Evolutionary conservation across 2,113 vertebrate species (phyloP).

Genomic region (Nanorana parkeri): DNA sequence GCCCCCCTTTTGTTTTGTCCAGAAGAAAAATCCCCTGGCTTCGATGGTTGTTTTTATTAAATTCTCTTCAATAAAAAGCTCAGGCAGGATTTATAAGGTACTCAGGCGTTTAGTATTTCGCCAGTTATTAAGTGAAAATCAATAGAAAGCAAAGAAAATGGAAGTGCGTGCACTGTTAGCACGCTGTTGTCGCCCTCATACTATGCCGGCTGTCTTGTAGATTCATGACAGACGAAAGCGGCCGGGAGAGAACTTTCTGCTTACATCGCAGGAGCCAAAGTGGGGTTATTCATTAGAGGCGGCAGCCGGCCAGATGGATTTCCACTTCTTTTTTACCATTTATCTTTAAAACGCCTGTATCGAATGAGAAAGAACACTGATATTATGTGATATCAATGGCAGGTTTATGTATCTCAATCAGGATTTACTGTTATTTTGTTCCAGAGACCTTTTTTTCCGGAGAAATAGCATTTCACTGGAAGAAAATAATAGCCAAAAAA

Average conservation of each 20-base stretch:
- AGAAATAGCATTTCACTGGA: constrained; percentile 92
- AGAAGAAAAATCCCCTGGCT: constrained; percentile 96
- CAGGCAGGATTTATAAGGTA: constrained; percentile 99
- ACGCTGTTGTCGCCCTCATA: constrained; percentile 97
- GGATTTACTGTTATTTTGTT: constrained; percentile 99
- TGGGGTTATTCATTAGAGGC: constrained; percentile 99
- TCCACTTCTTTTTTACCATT: constrained; percentile 98
- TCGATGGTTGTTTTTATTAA: constrained; percentile 98
- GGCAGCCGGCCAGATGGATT: constrained; percentile 98
- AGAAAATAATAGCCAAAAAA: constrained; percentile 87
- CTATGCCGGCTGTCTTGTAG: constrained; percentile 99
- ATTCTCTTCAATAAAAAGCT: constrained; percentile 99
- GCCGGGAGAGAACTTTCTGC: constrained; percentile 97
- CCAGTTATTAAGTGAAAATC: constrained; percentile 99
- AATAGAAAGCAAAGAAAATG: constrained; percentile 99
- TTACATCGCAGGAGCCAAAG: constrained; percentile 99
- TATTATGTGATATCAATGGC: constrained; percentile 99
- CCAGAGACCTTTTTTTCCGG: constrained; percentile 96
- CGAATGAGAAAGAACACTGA: constrained; percentile 97
- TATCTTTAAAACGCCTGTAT: constrained; percentile 96
- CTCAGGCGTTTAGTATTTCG: constrained; percentile 99
- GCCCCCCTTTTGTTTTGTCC: constrained; percentile 75
- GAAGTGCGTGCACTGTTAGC: constrained; percentile 98
- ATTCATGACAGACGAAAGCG: constrained; percentile 95
- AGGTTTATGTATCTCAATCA: constrained; percentile 95